Base-by-base conservation (phyloP, 2,888 invertebrate genomes). In the Idaea dimidiata region DNA sequence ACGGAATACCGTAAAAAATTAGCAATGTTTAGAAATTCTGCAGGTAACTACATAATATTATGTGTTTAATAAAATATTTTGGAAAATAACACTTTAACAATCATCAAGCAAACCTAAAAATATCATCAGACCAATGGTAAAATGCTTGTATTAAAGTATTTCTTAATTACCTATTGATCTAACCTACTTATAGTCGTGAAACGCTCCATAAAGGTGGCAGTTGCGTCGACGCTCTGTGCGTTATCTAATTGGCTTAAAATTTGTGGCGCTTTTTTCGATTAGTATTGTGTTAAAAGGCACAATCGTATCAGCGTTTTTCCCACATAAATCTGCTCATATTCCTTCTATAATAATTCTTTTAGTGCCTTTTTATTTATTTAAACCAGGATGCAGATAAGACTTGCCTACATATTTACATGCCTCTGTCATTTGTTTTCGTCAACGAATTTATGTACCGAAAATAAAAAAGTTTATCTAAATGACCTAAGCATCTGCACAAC, bases 191-290 rank as follows among this genome's bases (percentile, higher is more conserved):
- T 8, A 14, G 14, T 2, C 10, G 2, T 8, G 8, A 43, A 43
- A 43, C 43, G 43, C 43, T 43, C 43, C 43, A 43, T 43, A 76
- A 75, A 75, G 74, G 83, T 84, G 88, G 82, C 85, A 75, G 89
- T 91, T 91, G 91, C 91, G 90, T 87, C 87, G 89, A 85, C 91
- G 90, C 89, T 81, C 89, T 90, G 88, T 87, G 80, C 82, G 75
- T 72, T 78, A 73, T 62, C 67, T 67, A 63, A 71, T 72, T 66
- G 66, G 68, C 64, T 66, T 62, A 53, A 59, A 6, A 14, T 33
- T 14, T 43, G 43, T 43, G 43, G 43, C 10, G 43, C 43, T 43
- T 43, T 43, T 43, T 43, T 14, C 14, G 43, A 43, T 71, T 62
- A 64, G 43, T 14, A 43, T 43, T 43, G 43, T 43, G 43, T 14